Evolutionary conservation across 2,888 invertebrate genomes (phyloP).

Genomic region (Clivina fossor): DNA sequence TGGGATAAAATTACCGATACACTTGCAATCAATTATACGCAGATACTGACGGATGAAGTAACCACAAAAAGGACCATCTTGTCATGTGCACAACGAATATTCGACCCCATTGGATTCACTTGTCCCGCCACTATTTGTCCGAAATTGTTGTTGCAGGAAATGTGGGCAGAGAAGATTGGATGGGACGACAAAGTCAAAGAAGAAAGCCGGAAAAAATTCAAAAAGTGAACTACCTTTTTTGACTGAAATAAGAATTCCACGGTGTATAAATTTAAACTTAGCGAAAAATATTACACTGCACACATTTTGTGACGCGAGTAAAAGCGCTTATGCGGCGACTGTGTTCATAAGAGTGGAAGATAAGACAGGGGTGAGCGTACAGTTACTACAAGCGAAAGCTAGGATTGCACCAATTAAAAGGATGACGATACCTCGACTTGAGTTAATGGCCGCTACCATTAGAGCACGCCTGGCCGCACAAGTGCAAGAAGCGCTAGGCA

Average conservation of each 20-base stretch:
- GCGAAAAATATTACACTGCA: constrained; percentile 1
- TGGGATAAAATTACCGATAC: not conserved
- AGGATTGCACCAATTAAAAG: constrained; percentile 42
- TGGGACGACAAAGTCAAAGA: not conserved
- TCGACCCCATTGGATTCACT: not conserved
- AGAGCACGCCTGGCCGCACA: constrained; percentile 39
- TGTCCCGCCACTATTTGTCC: not conserved
- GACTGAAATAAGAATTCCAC: not conserved
- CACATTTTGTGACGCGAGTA: not conserved
- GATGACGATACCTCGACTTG: constrained; percentile 44
- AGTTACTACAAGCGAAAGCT: constrained; percentile 41
- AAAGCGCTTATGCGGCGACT: not conserved
- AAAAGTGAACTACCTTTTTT: not conserved
- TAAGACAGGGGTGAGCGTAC: constrained; percentile 36
- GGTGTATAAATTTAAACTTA: constrained; percentile 5
- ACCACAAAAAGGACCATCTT: not conserved
- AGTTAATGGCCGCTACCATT: constrained; percentile 44
- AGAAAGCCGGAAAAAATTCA: not conserved
- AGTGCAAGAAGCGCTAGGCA: constrained; percentile 11
- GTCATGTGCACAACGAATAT: not conserved
- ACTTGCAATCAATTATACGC: not conserved
- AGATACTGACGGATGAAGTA: not conserved
- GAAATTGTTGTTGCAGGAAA: not conserved
- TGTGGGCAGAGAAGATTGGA: not conserved
- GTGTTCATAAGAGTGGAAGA: constrained; percentile 4